Conservation (phyloP, 92 coral and sea anemone genomes). For the Nematostella vectensis region DNA sequence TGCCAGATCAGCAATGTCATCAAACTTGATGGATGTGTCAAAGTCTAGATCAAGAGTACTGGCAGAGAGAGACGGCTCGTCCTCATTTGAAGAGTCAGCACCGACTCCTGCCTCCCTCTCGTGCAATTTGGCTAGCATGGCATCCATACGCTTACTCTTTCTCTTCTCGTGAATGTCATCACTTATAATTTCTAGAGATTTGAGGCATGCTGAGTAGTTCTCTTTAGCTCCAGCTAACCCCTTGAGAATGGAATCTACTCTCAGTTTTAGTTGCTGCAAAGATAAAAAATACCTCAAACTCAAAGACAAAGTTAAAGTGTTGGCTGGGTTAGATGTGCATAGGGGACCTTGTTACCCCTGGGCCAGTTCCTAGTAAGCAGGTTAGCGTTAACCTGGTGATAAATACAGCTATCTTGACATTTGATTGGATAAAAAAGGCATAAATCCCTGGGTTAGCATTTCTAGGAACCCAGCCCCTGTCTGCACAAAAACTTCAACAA, state of each 20-base stretch:
- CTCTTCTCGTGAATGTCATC: slow-evolving; percentile 93
- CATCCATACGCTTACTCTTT: slow-evolving; percentile 57
- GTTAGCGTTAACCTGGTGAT: no score
- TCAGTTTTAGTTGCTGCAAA: slow-evolving; percentile 73
- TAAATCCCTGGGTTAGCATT: background rate
- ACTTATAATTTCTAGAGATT: slow-evolving; percentile 78
- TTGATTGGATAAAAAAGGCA: no score
- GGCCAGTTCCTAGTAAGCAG: no score
- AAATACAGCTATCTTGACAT: no score
- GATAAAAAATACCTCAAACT: background rate
- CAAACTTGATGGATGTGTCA: slow-evolving; percentile 30
- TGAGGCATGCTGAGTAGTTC: slow-evolving; percentile 74
- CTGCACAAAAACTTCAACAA: no score
- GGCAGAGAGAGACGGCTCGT: slow-evolving; percentile 64
- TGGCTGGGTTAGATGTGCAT: background rate
- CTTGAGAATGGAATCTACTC: slow-evolving; percentile 75
- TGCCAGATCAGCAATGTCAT: slow-evolving; percentile 10
- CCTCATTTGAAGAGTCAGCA: slow-evolving; percentile 82
- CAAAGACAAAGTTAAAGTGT: background rate
- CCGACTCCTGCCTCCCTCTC: slow-evolving; percentile 93
- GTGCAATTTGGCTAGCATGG: slow-evolving; percentile 61
- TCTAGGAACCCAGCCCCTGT: no score
- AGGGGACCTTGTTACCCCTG: no score
- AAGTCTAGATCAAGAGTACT: slow-evolving; percentile 77
- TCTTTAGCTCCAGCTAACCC: slow-evolving; percentile 74